Conservation (phyloP, 2,888 invertebrate species). For the Daptonema setosum region DNA sequence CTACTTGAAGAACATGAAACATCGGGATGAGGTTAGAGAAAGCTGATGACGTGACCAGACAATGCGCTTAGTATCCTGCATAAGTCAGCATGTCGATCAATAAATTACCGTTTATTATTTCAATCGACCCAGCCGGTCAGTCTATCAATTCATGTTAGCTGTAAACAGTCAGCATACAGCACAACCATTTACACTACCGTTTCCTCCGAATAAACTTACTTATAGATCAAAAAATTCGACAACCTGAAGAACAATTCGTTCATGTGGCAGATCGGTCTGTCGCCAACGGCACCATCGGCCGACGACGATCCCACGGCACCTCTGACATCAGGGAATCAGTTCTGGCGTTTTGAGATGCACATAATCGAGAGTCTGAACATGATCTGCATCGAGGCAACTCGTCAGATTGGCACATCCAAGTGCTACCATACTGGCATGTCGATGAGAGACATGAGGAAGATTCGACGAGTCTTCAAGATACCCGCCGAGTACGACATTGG, state of each 20-base stretch:
- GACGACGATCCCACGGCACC: too few relatives aligned
- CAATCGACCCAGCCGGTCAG: too few relatives aligned
- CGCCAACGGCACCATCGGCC: background rate
- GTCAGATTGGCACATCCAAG: background rate
- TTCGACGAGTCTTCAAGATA: background rate
- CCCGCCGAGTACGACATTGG: background rate
- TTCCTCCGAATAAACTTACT: too few relatives aligned
- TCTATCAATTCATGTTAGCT: too few relatives aligned
- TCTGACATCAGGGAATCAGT: too few relatives aligned
- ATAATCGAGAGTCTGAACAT: background rate
- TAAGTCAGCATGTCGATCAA: too few relatives aligned
- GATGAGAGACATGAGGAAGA: background rate
- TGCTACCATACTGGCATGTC: background rate
- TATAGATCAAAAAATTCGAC: background rate
- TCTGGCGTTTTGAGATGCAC: background rate
- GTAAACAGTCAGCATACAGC: too few relatives aligned
- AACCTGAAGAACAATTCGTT: background rate
- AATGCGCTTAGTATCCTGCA: too few relatives aligned
- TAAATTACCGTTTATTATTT: too few relatives aligned
- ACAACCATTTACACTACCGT: too few relatives aligned
- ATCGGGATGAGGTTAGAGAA: too few relatives aligned
- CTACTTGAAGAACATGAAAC: background rate
- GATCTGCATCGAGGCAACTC: background rate
- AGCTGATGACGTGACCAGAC: too few relatives aligned
- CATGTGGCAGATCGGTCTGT: background rate